Evolutionary conservation across 2,888 invertebrate species (phyloP).

Genomic region (Petrolisthes cinctipes): DNA sequence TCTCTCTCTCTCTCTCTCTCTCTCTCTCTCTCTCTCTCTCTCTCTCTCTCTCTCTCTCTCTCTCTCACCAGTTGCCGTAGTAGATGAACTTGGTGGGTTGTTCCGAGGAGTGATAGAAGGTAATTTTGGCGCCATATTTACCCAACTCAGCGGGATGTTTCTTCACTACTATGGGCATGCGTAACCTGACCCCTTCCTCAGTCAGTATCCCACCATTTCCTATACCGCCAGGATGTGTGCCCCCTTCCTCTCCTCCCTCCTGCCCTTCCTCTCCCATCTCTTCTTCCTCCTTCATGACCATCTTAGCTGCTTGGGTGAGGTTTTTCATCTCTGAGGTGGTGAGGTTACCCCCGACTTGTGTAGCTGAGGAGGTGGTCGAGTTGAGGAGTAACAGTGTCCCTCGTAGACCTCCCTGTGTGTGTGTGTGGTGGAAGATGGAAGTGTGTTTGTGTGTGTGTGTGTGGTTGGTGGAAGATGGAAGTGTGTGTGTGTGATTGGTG

Average conservation of each 20-base stretch:
- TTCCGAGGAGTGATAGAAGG: conserved; percentile 37
- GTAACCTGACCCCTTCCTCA: conserved; percentile 46
- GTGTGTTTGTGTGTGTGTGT: not conserved
- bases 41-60: too few relatives aligned
- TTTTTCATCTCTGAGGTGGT: conserved; percentile 42
- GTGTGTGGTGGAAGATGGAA: not conserved
- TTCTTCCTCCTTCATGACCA: conserved; percentile 47
- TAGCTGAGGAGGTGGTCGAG: conserved; percentile 23
- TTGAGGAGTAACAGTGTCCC: conserved; percentile 43
- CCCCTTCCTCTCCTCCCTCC: conserved; percentile 34
- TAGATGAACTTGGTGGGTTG: conserved; percentile 50
- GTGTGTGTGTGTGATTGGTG: not conserved
- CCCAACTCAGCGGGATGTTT: conserved; percentile 50
- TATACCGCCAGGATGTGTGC: not conserved
- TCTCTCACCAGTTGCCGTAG: conserved; percentile 61
- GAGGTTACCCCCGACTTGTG: conserved; percentile 37
- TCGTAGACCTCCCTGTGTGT: conserved; percentile 43
- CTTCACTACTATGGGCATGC: conserved; percentile 51
- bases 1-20: conserved; percentile 33
- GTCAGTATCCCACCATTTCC: conserved; percentile 35
- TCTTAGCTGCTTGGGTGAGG: conserved; percentile 48
- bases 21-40: not conserved
- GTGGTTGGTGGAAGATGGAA: not conserved
- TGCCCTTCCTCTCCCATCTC: conserved; percentile 25
- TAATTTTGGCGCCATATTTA: conserved; percentile 58